Conservation (phyloP, 1,140 invertebrate species). For the Daktulosphaira vitifoliae region DNA sequence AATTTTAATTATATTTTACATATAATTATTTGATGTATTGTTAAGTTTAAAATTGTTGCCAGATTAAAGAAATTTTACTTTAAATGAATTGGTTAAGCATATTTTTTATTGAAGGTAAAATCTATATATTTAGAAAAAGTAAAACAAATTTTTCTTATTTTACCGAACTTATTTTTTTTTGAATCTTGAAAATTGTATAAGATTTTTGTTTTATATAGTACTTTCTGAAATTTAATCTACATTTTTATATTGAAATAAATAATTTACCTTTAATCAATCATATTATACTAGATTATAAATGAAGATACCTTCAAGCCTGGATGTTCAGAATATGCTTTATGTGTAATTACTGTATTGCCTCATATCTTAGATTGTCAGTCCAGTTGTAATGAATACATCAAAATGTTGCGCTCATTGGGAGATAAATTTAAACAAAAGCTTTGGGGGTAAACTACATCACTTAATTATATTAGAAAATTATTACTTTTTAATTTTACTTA, state of each 20-base stretch:
- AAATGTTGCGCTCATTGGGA: conserved; percentile 63
- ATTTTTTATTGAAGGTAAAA: no score
- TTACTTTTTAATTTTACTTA: conserved; percentile 4
- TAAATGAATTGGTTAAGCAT: no score
- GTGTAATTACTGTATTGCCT: conserved; percentile 87
- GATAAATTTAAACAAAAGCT: conserved; percentile 92
- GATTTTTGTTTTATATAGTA: background rate
- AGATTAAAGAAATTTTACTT: no score
- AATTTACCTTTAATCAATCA: no score
- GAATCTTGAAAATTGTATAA: no score
- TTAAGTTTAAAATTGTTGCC: no score
- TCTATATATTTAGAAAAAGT: no score
- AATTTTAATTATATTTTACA: no score
- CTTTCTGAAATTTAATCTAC: background rate
- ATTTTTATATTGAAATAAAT: no score
- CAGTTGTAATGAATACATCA: conserved; percentile 82
- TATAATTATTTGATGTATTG: no score
- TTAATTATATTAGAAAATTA: conserved; percentile 3
- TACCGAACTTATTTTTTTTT: conserved; percentile 8
- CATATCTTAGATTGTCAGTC: conserved; percentile 97
- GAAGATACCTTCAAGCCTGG: conserved; percentile 58
- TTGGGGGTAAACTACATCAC: conserved; percentile 83
- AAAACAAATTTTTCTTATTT: background rate
- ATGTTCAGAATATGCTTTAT: conserved; percentile 81
- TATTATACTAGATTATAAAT: conserved; percentile 52